Evolutionary conservation across 2,888 invertebrate genomes (phyloP), one percentile per base, ranked within the genome.

Genomic region (Tetragnatha montana): DNA sequence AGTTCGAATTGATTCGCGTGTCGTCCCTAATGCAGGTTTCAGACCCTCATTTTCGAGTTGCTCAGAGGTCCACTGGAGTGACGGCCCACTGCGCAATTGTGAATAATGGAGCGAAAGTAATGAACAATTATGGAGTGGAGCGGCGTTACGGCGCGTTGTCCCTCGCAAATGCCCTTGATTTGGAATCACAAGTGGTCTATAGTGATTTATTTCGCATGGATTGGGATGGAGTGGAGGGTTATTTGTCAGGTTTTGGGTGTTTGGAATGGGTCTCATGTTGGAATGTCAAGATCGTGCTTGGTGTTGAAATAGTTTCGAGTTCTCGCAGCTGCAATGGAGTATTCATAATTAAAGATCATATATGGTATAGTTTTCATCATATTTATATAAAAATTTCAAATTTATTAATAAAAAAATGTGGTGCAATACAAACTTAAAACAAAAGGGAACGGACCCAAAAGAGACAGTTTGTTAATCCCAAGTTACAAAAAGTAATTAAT

Each of bases 1-100:
- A 87, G 74, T 81, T 87, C 68, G 87, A 74, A 81, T 87, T 81
- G 87, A 85, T 85, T 85, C 85, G 71, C 47, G 75, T 12, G 35
- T 35, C 19, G 69, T 7, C 17, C 8, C 47, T 79, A 71, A 79
- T 85, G 71, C 51, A 50, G 78, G 85, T 85, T 79, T 51, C 51
- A 71, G 71, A 71, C 35, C 71, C 78, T 71, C 71, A 71, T 76
- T 69, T 69, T 76, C 69, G 76, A 76, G 69, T 76, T 84, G 84
- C 60, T 60, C 74, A 74, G 35, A 6, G 68, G 14, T 21, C 8
- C 4, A 2, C 4, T 50, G 47, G n/a, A 10, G 69, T 80, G 80
- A 80, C 80, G 49, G n/a, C 22, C 69, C n/a, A 49, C 6, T 70
- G 69, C 22, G 35, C 69, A 21, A 47, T 17, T 35, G 49, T 68